Evolutionary conservation across 2,113 vertebrate species (phyloP).

Genomic region (Pithys albifrons): DNA sequence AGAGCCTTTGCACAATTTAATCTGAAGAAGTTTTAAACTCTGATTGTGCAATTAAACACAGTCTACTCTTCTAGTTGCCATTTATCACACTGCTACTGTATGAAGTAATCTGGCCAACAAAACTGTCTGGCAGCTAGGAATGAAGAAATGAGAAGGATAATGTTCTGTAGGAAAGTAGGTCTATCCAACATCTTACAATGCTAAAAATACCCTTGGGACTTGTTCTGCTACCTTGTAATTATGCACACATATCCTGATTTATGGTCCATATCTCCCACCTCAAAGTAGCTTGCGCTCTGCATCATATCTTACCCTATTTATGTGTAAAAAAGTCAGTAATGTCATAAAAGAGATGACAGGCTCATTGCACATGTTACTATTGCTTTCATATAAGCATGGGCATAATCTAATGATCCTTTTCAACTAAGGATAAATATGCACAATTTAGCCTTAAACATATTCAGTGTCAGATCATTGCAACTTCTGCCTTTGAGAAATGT

Average conservation of each 20-base stretch:
- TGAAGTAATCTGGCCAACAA: slow-evolving; percentile 16
- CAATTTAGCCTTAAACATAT: slow-evolving; percentile 58
- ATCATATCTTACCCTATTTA: slow-evolving; percentile 55
- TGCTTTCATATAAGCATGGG: slow-evolving; percentile 23
- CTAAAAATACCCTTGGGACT: slow-evolving; percentile 57
- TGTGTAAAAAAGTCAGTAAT: slow-evolving; percentile 66
- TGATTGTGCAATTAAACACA: slow-evolving; percentile 53
- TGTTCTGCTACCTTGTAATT: slow-evolving; percentile 69
- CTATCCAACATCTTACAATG: slow-evolving; percentile 36
- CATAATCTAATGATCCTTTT: slow-evolving; percentile 66
- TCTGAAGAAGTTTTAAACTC: slow-evolving; percentile 43
- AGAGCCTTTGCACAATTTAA: slow-evolving; percentile 43
- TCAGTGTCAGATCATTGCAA: background rate
- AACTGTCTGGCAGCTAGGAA: slow-evolving; percentile 6
- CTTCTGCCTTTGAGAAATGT: slow-evolving; percentile 15
- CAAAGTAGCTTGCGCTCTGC: slow-evolving; percentile 53
- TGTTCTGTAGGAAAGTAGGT: slow-evolving; percentile 29
- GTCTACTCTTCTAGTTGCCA: background rate
- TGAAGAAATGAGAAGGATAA: slow-evolving; percentile 41
- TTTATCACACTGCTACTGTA: slow-evolving; percentile 6
- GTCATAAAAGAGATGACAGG: slow-evolving; percentile 70
- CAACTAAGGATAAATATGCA: slow-evolving; percentile 67
- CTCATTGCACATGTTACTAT: slow-evolving; percentile 69
- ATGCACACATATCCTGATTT: slow-evolving; percentile 67
- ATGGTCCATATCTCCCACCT: slow-evolving; percentile 67